A percentile compares a stretch with the other conserved stretches of the same genome.
Conservation (phyloP, 2,113 vertebrate genomes). For the Cyphomyrus discorhynchus region DNA sequence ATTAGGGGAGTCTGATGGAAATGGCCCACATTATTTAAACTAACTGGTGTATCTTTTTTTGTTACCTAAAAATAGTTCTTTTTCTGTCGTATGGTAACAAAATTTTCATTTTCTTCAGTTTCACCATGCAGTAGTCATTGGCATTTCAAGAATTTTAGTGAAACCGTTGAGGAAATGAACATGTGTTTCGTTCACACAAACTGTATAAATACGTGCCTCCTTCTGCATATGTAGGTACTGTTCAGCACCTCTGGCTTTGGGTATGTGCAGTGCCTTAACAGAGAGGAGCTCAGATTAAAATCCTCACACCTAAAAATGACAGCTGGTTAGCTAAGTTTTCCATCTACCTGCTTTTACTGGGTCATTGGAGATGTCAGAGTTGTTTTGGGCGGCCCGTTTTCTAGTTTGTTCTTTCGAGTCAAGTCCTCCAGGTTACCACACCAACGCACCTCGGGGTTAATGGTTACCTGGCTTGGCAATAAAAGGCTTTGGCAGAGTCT, state of each 20-base stretch:
- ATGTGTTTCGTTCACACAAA: background rate
- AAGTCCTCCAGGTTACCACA: background rate
- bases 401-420: background rate
- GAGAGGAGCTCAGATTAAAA: background rate
- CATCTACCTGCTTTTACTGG: background rate
- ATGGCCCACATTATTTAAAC: background rate
- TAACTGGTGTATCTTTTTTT: background rate
- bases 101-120: background rate
- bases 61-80: background rate
- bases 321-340: background rate
- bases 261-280: background rate
- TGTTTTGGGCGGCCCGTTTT: background rate
- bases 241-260: background rate
- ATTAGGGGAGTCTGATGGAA: background rate
- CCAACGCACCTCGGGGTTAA: background rate
- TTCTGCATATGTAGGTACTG: background rate
- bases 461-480: conserved; percentile 7
- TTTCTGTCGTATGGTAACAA: background rate
- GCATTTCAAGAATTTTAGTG: background rate
- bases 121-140: background rate
- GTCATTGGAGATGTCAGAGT: background rate
- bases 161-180: background rate
- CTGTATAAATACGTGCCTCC: background rate
- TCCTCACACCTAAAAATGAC: background rate
- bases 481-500: background rate